Evolutionary conservation across 2,888 invertebrate genomes (phyloP), one percentile per base, ranked within the genome.

Genomic region (Gibbula magus): DNA sequence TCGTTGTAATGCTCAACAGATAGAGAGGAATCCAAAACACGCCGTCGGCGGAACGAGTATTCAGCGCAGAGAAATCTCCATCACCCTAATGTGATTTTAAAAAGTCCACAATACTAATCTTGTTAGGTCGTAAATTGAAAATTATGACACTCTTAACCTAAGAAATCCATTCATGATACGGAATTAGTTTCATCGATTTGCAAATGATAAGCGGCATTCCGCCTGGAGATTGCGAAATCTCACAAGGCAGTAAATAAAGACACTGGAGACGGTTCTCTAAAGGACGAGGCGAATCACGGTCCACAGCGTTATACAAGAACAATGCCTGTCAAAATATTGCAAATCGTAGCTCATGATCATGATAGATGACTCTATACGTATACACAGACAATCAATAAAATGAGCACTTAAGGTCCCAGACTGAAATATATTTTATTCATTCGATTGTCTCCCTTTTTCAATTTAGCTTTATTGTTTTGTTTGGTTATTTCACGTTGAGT

Each of bases 21-120:
- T 45, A 45, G 45, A 1, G 45, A 45, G 10, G 45, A 10, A 1
- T 10, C 45, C 45, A 45, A 45, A 45, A 45, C 45, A 45, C 45
- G 45, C 45, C 13, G 45, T 10, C 45, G 45, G 45, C 45, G 10
- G 13, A 45, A 45, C 45, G 45, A 13, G 45, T 13, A 45, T 45
- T 13, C 10, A 13, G 45, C 45, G 45, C 45, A 13, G 10, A 45
- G 45, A 10, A 45, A 45, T 45, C 45, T 45, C 45, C 45, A 45
- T 45, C 45, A 45, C 10, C 45, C 5, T 61, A 61, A 61, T 61
- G 61, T 18, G 61, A 61, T 61, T 61, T 61, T 61, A 61, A 61
- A 61, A 61, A 61, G 61, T 61, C 61, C 61, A 61, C 61, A 61
- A 61, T 61, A 61, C 61, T 61, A 61, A 61, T 61, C 61, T 61